A percentile compares a stretch with the other conserved stretches of the same genome.
Conservation (phyloP, 2,797 vertebrate genomes). For the Molossus molossus region DNA sequence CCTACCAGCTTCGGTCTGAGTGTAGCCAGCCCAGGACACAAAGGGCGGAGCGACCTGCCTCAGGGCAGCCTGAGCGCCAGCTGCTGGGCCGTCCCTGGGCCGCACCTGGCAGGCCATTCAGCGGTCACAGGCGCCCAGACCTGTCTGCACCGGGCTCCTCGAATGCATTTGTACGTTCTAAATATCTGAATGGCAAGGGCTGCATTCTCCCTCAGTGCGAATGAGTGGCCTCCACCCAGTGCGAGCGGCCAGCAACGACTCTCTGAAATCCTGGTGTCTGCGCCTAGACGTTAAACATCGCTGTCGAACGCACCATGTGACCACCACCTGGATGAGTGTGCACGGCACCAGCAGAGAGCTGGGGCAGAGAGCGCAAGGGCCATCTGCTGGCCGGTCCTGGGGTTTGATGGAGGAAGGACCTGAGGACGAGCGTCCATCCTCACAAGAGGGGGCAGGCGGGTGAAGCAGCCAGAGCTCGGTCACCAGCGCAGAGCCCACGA, state of each 20-base stretch:
- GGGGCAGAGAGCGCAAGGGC: neutral
- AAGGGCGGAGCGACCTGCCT: too few species aligned
- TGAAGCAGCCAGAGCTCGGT: constrained; percentile 53
- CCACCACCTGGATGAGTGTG: neutral
- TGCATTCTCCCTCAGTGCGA: neutral
- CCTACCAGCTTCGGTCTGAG: too few species aligned
- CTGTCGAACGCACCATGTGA: neutral
- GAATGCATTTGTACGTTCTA: fast-evolving
- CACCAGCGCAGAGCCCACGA: constrained; percentile 70
- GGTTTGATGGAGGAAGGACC: neutral
- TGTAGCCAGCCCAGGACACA: too few species aligned
- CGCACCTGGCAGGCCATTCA: neutral
- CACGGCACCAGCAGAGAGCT: fast-evolving
- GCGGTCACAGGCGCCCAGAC: neutral
- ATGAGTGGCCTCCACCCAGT: neutral
- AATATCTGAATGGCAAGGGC: neutral
- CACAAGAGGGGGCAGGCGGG: neutral
- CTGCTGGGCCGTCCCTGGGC: neutral
- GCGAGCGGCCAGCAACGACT: neutral
- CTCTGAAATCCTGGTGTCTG: neutral
- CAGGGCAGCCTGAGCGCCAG: too few species aligned
- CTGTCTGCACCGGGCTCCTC: neutral
- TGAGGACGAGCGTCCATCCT: neutral
- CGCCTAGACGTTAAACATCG: neutral
- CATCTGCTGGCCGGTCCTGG: neutral